Evolutionary conservation across 2,113 vertebrate genomes (phyloP).

Genomic region (Planiliza haematocheilus): DNA sequence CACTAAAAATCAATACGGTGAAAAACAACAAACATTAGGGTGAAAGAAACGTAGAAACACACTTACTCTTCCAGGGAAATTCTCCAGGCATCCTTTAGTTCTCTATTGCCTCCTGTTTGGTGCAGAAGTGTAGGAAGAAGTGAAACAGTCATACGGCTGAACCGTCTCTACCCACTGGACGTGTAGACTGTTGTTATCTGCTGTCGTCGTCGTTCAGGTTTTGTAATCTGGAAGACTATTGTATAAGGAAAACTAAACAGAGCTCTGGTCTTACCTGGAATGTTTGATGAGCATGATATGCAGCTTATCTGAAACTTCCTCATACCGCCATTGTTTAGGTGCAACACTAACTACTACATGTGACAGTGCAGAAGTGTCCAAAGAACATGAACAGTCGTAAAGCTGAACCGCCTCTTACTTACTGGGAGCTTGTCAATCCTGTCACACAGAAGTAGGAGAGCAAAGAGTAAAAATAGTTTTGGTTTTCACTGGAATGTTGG

Average conservation of each 20-base stretch:
- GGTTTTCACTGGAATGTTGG: too few species aligned
- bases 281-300: neutral
- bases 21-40: neutral
- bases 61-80: slow-evolving; percentile 12
- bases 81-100: neutral
- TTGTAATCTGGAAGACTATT: neutral
- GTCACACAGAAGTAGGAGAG: too few species aligned
- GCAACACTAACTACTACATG: too few species aligned
- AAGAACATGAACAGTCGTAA: too few species aligned
- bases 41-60: neutral
- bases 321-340: slow-evolving; percentile 31
- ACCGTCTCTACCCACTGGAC: too few species aligned
- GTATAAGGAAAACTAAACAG: neutral
- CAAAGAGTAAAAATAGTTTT: too few species aligned
- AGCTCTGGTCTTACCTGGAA: neutral
- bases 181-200: too few species aligned
- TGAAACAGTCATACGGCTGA: neutral
- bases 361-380: too few species aligned
- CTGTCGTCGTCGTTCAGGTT: neutral
- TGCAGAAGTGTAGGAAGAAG: neutral
- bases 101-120: neutral
- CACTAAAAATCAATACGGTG: too few species aligned
- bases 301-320: slow-evolving; percentile 28
- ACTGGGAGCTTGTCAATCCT: too few species aligned
- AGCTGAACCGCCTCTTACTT: too few species aligned